These are phyloP conservation scores for Henricia sp. DNA, from an alignment of 53 echinoderm and acorn worm genomes.

Conservation along the genomic window DNA sequence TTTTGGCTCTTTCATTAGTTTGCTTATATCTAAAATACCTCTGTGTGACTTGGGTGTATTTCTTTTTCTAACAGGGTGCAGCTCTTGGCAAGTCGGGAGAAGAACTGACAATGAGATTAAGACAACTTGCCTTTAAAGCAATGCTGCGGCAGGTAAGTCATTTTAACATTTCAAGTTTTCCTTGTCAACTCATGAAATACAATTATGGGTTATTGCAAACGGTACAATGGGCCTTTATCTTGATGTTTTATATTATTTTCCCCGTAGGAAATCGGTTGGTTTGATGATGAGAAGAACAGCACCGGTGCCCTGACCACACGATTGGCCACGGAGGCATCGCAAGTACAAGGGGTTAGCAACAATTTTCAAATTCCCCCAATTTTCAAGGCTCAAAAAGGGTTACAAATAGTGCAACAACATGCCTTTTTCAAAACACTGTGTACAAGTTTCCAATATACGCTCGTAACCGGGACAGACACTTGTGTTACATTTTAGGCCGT, in stretches of 20 bases:
- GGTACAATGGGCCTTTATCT: no score
- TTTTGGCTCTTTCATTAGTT: no score
- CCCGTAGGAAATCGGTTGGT: slow-evolving; percentile 82
- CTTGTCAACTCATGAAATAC: neutral
- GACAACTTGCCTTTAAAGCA: slow-evolving; percentile 81
- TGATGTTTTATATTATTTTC: neutral
- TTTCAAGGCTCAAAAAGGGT: no score
- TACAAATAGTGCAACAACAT: no score
- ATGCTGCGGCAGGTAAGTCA: slow-evolving; percentile 85
- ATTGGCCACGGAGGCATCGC: slow-evolving; percentile 87
- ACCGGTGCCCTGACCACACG: slow-evolving; percentile 91
- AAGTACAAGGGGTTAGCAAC: slow-evolving; percentile 84
- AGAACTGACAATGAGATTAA: slow-evolving; percentile 77
- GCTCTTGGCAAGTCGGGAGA: slow-evolving; percentile 90
- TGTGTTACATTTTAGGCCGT: no score
- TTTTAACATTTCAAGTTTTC: neutral
- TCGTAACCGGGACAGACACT: no score
- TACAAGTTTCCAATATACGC: no score
- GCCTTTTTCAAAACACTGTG: no score
- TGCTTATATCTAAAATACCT: no score
- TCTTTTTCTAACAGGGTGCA: slow-evolving; percentile 53
- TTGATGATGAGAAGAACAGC: slow-evolving; percentile 81
- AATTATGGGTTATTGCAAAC: neutral
- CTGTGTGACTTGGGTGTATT: neutral
- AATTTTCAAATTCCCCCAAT: neutral